phyloP scores from a whole-genome alignment of 1,140 invertebrate genomes.

The Drosophila rufa region DNA sequence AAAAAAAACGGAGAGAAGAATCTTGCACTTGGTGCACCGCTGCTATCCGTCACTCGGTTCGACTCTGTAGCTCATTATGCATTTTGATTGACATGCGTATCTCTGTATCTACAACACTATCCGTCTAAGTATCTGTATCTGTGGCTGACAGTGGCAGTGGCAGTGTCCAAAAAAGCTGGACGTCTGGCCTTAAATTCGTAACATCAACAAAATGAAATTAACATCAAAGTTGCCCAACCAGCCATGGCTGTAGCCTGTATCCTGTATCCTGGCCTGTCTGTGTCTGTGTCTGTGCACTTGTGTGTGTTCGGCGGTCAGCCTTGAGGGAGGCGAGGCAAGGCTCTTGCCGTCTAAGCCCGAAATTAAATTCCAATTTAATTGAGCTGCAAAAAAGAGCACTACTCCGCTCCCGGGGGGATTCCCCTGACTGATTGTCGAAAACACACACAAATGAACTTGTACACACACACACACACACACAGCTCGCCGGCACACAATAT shows the following conservation, averaged over 20 bases:
- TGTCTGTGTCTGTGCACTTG: too few relatives aligned
- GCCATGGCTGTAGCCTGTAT: slow-evolving; percentile 13
- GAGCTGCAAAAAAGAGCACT: slow-evolving; percentile 74
- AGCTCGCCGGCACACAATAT: slow-evolving; percentile 48
- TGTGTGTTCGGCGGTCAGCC: slow-evolving; percentile 29
- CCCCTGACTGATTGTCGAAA: slow-evolving; percentile 33
- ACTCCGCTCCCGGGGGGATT: slow-evolving; percentile 13
- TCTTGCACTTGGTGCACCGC: slow-evolving; percentile 35
- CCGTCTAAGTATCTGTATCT: slow-evolving; percentile 33
- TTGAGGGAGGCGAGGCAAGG: slow-evolving; percentile 17
- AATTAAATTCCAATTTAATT: slow-evolving; percentile 84
- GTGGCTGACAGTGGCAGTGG: slow-evolving; percentile 16
- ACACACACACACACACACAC: neutral
- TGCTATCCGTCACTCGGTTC: neutral
- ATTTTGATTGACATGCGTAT: slow-evolving; percentile 77
- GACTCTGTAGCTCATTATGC: slow-evolving; percentile 63
- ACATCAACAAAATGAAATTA: slow-evolving; percentile 81
- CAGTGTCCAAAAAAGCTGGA: slow-evolving; percentile 20
- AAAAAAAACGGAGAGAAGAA: neutral
- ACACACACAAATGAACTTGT: slow-evolving; percentile 20
- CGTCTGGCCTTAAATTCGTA: slow-evolving; percentile 69
- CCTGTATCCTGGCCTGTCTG: neutral
- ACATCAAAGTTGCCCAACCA: slow-evolving; percentile 70
- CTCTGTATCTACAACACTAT: slow-evolving; percentile 56
- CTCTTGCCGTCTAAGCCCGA: slow-evolving; percentile 66